These are phyloP conservation scores for Zaprionus lachaisei DNA, from an alignment of 1,140 invertebrate genomes.

Conservation along the genomic window DNA sequence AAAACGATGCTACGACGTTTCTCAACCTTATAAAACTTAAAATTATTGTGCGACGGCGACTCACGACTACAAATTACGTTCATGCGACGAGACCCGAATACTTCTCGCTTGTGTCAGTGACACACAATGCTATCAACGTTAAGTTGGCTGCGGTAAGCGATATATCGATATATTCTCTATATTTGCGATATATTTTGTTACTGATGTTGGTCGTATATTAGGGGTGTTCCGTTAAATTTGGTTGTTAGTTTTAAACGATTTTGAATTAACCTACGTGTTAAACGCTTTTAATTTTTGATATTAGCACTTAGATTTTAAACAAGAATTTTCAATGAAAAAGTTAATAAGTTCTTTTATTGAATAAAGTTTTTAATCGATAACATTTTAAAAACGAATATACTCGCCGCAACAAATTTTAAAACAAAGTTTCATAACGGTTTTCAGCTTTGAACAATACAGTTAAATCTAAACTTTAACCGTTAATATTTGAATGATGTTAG, in stretches of 20 bases:
- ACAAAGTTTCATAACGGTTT: background rate
- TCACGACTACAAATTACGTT: constrained; percentile 27
- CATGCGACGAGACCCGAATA: constrained; percentile 37
- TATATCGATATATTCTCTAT: constrained; percentile 7
- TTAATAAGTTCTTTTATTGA: background rate
- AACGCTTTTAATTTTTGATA: background rate
- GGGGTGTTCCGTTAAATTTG: background rate
- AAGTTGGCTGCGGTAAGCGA: constrained; percentile 6
- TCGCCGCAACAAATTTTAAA: background rate
- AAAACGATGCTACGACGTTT: constrained; percentile 46
- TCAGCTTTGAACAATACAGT: background rate
- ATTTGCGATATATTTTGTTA: background rate
- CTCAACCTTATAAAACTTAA: constrained; percentile 13
- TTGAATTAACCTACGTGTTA: background rate
- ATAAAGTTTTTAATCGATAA: background rate
- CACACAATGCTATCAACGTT: constrained; percentile 18
- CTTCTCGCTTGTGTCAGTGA: constrained; percentile 36
- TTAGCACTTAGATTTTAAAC: background rate
- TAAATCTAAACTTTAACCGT: background rate
- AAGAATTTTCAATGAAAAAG: background rate
- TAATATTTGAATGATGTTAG: background rate
- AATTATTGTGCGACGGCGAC: constrained; percentile 16
- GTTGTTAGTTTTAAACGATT: background rate
- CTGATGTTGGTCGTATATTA: background rate
- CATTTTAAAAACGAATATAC: background rate